These are phyloP conservation scores for Scaptodrosophila latifasciaeformis DNA, from an alignment of 2,888 invertebrate genomes.

Conservation along the genomic window DNA sequence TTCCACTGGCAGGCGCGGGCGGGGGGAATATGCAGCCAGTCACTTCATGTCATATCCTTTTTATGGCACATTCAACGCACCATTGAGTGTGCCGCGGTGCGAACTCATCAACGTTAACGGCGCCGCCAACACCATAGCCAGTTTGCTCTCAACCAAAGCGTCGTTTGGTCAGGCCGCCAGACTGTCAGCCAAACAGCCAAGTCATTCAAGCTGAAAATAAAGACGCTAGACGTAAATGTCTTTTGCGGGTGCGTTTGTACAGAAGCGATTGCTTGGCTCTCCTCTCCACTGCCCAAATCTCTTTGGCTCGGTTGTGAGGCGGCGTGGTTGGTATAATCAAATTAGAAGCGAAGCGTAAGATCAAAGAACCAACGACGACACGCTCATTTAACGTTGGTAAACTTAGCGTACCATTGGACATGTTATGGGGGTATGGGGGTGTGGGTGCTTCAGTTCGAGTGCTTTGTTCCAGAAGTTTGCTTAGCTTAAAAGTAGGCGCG, in stretches of 20 bases:
- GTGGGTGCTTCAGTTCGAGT: too few relatives aligned
- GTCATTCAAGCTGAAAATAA: constrained; percentile 56
- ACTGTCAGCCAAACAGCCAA: constrained; percentile 16
- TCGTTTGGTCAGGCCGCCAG: too few relatives aligned
- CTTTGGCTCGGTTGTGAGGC: neutral
- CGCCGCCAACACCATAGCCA: neutral
- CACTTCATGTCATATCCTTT: constrained; percentile 56
- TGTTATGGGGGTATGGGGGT: too few relatives aligned
- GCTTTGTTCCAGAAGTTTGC: constrained; percentile 12
- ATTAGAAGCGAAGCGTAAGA: constrained; percentile 66
- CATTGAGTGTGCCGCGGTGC: constrained; percentile 67
- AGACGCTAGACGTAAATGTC: constrained; percentile 37
- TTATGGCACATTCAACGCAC: constrained; percentile 68
- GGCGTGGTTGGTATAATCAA: constrained; percentile 69
- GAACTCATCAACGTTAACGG: constrained; percentile 45
- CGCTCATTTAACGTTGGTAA: constrained; percentile 32
- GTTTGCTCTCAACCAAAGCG: too few relatives aligned
- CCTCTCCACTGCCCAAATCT: too few relatives aligned
- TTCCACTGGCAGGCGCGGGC: too few relatives aligned
- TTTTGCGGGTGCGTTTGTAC: neutral
- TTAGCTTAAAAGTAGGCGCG: constrained; percentile 59
- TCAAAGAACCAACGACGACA: constrained; percentile 24
- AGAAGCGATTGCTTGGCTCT: too few relatives aligned
- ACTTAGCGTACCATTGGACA: constrained; percentile 6
- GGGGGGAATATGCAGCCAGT: neutral